Evolutionary conservation across 2,797 vertebrate genomes (phyloP), one percentile per base, ranked within the genome.

Genomic region (Acropternis orthonyx): DNA sequence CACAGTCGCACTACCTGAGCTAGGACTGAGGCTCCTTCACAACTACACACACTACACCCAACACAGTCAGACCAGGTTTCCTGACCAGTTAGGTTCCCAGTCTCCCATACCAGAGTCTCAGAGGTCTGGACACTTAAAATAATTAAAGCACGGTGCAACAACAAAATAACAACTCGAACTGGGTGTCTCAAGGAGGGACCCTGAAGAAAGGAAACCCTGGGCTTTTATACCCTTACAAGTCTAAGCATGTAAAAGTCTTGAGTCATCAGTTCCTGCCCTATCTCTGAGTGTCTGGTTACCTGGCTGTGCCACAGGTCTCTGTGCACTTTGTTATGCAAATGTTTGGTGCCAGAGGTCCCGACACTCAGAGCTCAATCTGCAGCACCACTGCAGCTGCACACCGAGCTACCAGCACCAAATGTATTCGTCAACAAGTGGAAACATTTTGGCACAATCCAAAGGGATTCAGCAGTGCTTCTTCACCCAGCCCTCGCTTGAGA

Each of bases 401-500:
- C 19, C 0, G 0, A 85, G 59, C 19, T 55, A n/a, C 39, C 48
- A 48, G 41, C 32, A 78, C 27, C 46, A 41, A 78, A 48, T 9
- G 11, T 36, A 61, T 28, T 85, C 52, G 41, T 73, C 15, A 48
- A 26, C 1, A 15, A 67, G 34, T 55, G 36, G 43, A 83, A 85
- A 59, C 2, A 0, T 44, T 61, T 77, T 28, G 3, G 41, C 32
- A 51, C 39, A 68, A 54, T 34, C 36, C 58, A 52, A 43, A 37
- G 30, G 7, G 20, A 72, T 56, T 83, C 27, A 23, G 17, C 48
- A 27, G 5, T 0, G 0, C 51, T 68, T 61, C 54, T 83, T 92
- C 65, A 80, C 10, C 27, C 2, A 12, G 14, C 10, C 23, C 16
- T 78, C 0, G 0, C 8, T 24, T 69, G 27, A 39, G 30, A n/a